These are phyloP conservation scores for Penaeus chinensis DNA, from an alignment of 1,140 invertebrate genomes.

Conservation along the genomic window DNA sequence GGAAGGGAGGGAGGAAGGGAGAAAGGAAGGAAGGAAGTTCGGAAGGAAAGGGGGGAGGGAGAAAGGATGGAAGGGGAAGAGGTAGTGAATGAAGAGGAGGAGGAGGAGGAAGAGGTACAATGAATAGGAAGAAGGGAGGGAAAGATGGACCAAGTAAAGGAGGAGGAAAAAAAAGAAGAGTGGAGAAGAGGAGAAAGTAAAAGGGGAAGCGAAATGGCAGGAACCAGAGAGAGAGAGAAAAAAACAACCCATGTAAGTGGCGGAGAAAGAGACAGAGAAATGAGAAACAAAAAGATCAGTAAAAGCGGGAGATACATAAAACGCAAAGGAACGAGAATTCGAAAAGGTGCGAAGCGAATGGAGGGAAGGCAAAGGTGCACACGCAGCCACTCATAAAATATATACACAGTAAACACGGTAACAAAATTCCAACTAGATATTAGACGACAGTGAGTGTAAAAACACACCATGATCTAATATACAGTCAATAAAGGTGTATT, in stretches of 20 bases:
- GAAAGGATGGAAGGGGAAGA: neutral
- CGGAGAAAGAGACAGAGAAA: neutral
- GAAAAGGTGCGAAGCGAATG: neutral
- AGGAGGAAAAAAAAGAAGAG: neutral
- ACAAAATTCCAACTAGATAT: too few relatives aligned
- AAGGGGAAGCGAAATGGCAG: neutral
- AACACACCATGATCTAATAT: constrained; percentile 9
- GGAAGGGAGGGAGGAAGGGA: too few relatives aligned
- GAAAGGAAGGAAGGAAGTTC: too few relatives aligned
- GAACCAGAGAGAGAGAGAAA: neutral
- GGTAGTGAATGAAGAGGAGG: neutral
- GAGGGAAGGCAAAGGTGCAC: neutral
- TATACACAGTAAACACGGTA: too few relatives aligned
- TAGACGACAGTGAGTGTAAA: neutral
- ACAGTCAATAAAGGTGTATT: constrained; percentile 17
- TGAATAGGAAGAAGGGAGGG: neutral
- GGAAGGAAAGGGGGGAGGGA: neutral
- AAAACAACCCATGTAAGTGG: neutral
- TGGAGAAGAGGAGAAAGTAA: neutral
- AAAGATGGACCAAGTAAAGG: neutral
- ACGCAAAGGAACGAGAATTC: neutral
- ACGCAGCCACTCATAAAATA: constrained; percentile 1
- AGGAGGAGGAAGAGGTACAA: neutral
- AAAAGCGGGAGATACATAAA: neutral
- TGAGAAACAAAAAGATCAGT: neutral